Percentiles rank a stretch among this genome's conserved stretches.
Evolutionary conservation across 2,113 vertebrate genomes (phyloP).

Genomic region (Mystacornis crossleyi): DNA sequence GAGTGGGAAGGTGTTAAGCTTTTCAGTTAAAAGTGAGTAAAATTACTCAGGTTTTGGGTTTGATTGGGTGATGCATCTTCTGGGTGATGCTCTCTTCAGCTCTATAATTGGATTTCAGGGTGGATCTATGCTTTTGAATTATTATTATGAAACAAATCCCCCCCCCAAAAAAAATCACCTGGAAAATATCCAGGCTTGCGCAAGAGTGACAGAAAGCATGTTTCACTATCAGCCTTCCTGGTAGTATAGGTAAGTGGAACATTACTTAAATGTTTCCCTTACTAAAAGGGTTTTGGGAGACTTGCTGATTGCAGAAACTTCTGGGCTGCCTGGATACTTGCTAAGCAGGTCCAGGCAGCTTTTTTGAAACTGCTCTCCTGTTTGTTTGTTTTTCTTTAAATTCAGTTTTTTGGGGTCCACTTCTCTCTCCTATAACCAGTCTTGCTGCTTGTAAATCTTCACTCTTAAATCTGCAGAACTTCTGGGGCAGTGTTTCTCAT

Average conservation of each 20-base stretch:
- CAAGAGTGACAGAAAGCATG: neutral
- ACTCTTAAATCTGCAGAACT: neutral
- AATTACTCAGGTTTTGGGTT: neutral
- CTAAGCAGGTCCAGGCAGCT: neutral
- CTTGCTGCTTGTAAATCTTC: neutral
- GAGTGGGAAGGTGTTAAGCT: neutral
- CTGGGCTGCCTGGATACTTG: neutral
- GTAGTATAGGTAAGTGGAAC: neutral
- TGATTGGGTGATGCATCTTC: neutral
- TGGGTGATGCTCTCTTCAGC: neutral
- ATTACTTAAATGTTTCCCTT: neutral
- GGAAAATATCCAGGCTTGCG: neutral
- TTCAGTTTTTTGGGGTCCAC: fast-evolving
- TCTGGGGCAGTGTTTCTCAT: neutral
- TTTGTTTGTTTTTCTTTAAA: neutral
- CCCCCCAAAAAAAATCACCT: neutral
- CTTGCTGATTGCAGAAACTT: neutral
- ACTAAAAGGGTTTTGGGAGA: neutral
- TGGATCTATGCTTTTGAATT: neutral
- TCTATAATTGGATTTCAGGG: neutral
- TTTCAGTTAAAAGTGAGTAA: neutral
- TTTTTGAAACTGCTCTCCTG: neutral
- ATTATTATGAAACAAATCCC: neutral
- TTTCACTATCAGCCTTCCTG: neutral
- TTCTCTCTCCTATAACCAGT: neutral